Base-by-base conservation (phyloP, 2,113 vertebrate genomes). In the Gymnogyps californianus region DNA sequence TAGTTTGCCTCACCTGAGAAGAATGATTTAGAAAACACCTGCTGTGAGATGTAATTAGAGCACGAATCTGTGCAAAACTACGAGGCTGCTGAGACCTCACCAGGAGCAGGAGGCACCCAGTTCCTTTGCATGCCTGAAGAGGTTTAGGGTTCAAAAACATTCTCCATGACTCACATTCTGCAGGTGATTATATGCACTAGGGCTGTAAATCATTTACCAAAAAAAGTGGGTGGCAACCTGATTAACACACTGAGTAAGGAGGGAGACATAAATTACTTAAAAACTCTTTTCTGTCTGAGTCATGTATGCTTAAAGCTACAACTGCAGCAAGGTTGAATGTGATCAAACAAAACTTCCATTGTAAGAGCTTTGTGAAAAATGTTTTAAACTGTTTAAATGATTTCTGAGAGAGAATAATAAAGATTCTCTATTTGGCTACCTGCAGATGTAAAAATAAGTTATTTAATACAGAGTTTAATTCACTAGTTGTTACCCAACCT, bases 151-250 rank as follows among this genome's bases (percentile, higher is more conserved):
- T 95, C 72, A 95, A 83, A 95, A 95, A 87, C 6, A 3, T 87
- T 95, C 62, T 81, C 42, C 12, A 4, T 93, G 82, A 96, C 83
- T 97, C 83, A 89, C 46, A 21, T 96, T 89, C 64, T 75, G 52
- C 52, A 92, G 89, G 89, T 91, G 77, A 93, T 89, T 94, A 79
- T 93, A 77, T 51, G 61, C 84, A 49, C 54, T 31, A 69, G 12
- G 38, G 32, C 40, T 85, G 83, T 95, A 95, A 96, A 96, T 94
- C 70, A 91, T 91, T 93, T 85, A 74, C 79, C 16, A 38, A 52
- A 96, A 95, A 93, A 96, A 75, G 80, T 91, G 74, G 85, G 86
- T 89, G 62, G 93, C 75, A 96, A 95, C 84, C 59, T 92, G 86
- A 75, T 91, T 94, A 96, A 83, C 78, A 82, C 59, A 54, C n/a